Evolutionary conservation across 1,140 invertebrate genomes (phyloP).

Genomic region (Drosophila tsacasi): DNA sequence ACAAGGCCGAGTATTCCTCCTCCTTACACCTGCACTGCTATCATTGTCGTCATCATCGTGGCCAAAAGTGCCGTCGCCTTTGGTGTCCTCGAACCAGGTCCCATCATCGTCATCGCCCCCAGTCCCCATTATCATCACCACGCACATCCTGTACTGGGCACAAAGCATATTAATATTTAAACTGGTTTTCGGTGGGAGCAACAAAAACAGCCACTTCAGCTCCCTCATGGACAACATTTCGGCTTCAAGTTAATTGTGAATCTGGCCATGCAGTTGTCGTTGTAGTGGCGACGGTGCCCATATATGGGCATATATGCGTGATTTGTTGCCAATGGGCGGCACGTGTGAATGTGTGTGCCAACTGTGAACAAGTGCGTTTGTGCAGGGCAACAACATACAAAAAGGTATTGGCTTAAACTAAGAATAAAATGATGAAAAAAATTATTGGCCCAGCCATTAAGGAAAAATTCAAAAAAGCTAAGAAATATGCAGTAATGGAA

Average conservation of each 20-base stretch:
- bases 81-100: conserved; percentile 36
- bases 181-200: conserved; percentile 52
- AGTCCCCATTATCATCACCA: conserved; percentile 35
- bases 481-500: too few relatives aligned
- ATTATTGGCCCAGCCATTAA: neutral
- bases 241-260: conserved; percentile 75
- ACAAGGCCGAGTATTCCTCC: conserved; percentile 13
- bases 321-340: conserved; percentile 72
- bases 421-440: too few relatives aligned
- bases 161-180: conserved; percentile 74
- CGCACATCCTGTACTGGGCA: conserved; percentile 47
- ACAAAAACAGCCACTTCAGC: conserved; percentile 16
- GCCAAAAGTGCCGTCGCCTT: conserved; percentile 61
- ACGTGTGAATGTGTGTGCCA: conserved; percentile 49
- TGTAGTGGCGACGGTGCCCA: conserved; percentile 18
- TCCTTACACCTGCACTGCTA: conserved; percentile 19
- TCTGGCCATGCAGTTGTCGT: conserved; percentile 31
- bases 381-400: neutral
- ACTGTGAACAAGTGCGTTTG: neutral
- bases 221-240: conserved; percentile 66
- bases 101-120: conserved; percentile 34
- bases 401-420: neutral
- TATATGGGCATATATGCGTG: too few relatives aligned
- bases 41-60: conserved; percentile 28
- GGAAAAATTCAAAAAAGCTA: too few relatives aligned